Evolutionary conservation across 2,888 invertebrate genomes (phyloP).

Genomic region (Trisateles emortualis): DNA sequence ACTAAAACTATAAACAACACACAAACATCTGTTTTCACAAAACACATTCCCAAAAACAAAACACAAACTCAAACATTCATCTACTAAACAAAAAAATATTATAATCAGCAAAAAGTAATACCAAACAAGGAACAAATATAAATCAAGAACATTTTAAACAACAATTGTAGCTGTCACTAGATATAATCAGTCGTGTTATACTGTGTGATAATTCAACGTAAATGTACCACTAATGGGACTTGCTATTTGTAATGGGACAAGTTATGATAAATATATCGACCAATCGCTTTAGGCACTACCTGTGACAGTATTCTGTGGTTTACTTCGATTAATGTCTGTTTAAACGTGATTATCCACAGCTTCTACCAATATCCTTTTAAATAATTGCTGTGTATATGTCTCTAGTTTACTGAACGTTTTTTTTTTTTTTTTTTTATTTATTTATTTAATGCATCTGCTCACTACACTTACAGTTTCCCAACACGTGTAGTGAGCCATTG

Average conservation of each 20-base stretch:
- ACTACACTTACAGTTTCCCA: no score
- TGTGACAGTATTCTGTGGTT: neutral
- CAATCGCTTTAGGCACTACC: conserved; percentile 2
- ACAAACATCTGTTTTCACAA: no score
- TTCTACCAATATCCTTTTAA: no score
- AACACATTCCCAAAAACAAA: neutral
- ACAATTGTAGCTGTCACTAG: conserved; percentile 19
- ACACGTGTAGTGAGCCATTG: no score
- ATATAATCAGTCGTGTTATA: conserved; percentile 23
- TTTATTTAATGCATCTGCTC: no score
- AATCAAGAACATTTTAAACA: conserved; percentile 25
- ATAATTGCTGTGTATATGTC: no score
- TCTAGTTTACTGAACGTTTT: no score
- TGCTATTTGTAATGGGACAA: conserved; percentile 23
- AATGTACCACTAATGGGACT: conserved; percentile 28
- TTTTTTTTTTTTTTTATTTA: no score
- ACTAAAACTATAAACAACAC: no score
- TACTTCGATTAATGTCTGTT: neutral
- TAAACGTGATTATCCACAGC: neutral
- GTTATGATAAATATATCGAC: conserved; percentile 21
- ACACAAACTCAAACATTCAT: neutral
- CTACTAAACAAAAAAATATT: neutral
- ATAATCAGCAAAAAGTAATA: neutral
- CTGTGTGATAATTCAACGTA: conserved; percentile 19
- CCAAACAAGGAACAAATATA: conserved; percentile 17